Conservation (phyloP, 2,888 invertebrate species). For the Epinotia ramella region DNA sequence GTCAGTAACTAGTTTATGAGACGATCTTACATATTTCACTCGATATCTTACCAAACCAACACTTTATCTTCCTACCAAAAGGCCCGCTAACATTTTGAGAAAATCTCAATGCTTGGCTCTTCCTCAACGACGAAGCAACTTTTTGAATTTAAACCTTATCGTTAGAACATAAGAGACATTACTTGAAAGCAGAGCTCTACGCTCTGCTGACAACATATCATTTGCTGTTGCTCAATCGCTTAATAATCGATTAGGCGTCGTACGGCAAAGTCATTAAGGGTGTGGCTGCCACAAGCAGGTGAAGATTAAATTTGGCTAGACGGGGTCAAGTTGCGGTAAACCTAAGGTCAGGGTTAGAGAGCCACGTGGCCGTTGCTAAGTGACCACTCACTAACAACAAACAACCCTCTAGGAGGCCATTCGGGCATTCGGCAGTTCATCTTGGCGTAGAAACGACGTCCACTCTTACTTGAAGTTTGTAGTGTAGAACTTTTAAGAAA, state of each 20-base stretch:
- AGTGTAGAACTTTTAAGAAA: neutral
- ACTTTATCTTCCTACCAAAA: slow-evolving; percentile 1
- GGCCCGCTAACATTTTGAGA: neutral
- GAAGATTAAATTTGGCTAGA: slow-evolving; percentile 16
- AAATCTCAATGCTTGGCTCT: slow-evolving; percentile 35
- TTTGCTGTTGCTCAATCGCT: neutral
- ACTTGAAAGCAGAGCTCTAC: neutral
- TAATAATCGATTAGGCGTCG: slow-evolving; percentile 2
- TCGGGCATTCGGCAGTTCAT: slow-evolving; percentile 64
- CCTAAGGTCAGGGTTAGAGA: slow-evolving; percentile 62
- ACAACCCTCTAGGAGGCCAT: slow-evolving; percentile 59
- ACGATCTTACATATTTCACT: neutral
- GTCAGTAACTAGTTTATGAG: neutral
- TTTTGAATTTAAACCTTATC: slow-evolving; percentile 1
- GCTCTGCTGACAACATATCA: neutral
- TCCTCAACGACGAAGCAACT: slow-evolving; percentile 4
- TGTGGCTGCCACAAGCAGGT: neutral
- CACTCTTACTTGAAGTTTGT: slow-evolving; percentile 8
- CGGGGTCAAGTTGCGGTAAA: slow-evolving; percentile 68
- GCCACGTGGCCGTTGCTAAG: slow-evolving; percentile 73
- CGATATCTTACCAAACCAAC: neutral
- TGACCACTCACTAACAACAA: slow-evolving; percentile 71
- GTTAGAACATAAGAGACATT: slow-evolving; percentile 6
- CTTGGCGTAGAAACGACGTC: slow-evolving; percentile 39
- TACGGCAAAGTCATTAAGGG: neutral